Base-by-base conservation (phyloP, 2,797 vertebrate species). In the Chelmon rostratus region DNA sequence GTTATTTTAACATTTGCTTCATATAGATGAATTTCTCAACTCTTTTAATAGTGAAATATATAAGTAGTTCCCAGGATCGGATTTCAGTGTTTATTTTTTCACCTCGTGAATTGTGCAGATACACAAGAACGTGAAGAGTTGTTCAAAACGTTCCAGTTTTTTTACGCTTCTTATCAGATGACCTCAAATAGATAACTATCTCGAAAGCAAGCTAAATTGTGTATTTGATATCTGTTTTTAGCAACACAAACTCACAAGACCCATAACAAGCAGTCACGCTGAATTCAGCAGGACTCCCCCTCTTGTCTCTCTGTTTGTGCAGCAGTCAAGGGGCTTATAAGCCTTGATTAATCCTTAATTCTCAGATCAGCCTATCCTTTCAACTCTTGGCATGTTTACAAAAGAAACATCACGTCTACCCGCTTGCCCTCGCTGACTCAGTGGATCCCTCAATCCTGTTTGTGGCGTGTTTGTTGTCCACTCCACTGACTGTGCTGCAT, bases 331-430 rank as follows among this genome's bases (percentile, higher is more conserved):
- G 68, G 59, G 68, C 85, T 88, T 86, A 42, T 13, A 86, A 84
- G 11, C 73, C 62, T 79, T 13, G 47, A 88, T 87, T 91, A 88
- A 91, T 90, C 91, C 88, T 61, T 84, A 84, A 87, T 78, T 83
- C 81, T 88, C 78, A 62, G 72, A 83, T 87, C 76, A 70, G 82
- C 62, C 73, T 37, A 71, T 76, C 72, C 80, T 79, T 86, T 86
- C 67, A 85, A 87, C 73, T 85, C 65, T 76, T 82, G 81, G 81
- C 81, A 79, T 52, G 73, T 91, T 79, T 82, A 75, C 83, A 85
- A 87, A 83, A 79, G 82, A 88, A 86, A 68, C 71, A 53, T 78
- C 66, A 65, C 37, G 38, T 84, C 72, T 58, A 70, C 65, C 65
- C 65, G 19, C 56, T 54, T 79, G 73, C 53, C 59, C 74, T 68